phyloP scores from a whole-genome alignment of 2,113 vertebrate genomes.

The Elephas maximus region DNA sequence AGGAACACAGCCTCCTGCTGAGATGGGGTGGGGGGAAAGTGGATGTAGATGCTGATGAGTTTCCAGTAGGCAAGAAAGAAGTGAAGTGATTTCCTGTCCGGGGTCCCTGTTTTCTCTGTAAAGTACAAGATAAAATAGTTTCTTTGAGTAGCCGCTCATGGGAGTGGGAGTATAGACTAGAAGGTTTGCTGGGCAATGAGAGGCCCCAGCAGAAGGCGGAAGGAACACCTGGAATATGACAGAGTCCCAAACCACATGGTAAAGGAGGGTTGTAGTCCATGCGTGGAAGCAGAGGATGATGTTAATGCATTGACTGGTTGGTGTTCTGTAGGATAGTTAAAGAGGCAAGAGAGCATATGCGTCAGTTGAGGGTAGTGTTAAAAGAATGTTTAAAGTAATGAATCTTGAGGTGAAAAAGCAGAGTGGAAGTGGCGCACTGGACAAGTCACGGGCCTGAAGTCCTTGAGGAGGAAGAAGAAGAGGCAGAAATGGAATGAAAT shows the following conservation, averaged over 20 bases:
- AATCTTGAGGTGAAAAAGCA: background rate
- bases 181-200: background rate
- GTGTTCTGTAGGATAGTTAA: background rate
- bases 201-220: background rate
- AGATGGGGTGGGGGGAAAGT: background rate
- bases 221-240: background rate
- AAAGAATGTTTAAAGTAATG: background rate
- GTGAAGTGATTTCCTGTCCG: background rate
- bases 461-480: background rate
- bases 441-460: background rate
- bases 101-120: background rate
- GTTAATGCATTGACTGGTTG: background rate
- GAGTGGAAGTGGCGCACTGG: background rate
- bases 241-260: background rate
- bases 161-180: background rate
- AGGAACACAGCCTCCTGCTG: background rate
- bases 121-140: background rate
- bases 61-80: background rate
- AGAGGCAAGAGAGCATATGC: background rate
- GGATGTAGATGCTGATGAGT: background rate
- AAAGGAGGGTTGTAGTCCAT: accelerated
- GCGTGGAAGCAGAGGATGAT: background rate
- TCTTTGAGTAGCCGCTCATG: background rate
- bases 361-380: background rate
- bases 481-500: background rate